A percentile compares a stretch with the other conserved stretches of the same genome.
phyloP scores from a whole-genome alignment of 92 coral and sea anemone species.

The Porites cylindrica region DNA sequence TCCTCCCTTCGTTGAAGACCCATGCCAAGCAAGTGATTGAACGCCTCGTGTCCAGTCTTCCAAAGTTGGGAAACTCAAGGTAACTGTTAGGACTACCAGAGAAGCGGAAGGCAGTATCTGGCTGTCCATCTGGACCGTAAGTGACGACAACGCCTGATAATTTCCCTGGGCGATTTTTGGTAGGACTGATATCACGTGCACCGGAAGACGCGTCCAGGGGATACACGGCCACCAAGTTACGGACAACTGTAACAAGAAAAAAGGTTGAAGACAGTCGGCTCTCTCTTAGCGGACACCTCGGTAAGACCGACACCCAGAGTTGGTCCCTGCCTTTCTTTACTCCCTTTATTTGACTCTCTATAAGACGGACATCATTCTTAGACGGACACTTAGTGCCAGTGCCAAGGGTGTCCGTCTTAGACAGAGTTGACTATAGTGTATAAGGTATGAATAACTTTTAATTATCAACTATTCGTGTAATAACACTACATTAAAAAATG shows the following conservation, averaged over 20 bases:
- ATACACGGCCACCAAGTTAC: conserved; percentile 68
- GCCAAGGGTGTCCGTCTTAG: too few relatives aligned
- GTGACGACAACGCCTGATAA: conserved; percentile 55
- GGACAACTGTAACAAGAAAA: conserved; percentile 17
- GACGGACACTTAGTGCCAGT: too few relatives aligned
- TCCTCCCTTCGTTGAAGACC: conserved; percentile 68
- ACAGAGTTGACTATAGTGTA: too few relatives aligned
- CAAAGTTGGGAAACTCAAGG: conserved; percentile 80
- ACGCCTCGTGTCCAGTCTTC: conserved; percentile 83
- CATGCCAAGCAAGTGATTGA: conserved; percentile 80
- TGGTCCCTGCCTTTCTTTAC: too few relatives aligned
- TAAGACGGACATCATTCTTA: too few relatives aligned
- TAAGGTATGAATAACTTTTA: too few relatives aligned
- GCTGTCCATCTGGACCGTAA: conserved; percentile 84
- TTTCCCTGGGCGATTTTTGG: conserved; percentile 70
- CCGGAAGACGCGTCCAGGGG: conserved; percentile 70
- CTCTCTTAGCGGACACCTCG: too few relatives aligned
- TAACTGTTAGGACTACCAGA: conserved; percentile 71
- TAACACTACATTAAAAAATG: too few relatives aligned
- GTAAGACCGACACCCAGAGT: too few relatives aligned
- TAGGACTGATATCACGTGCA: conserved; percentile 77
- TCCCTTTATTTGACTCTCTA: too few relatives aligned
- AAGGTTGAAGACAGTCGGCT: too few relatives aligned
- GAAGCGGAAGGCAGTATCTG: conserved; percentile 72
- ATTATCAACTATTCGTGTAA: too few relatives aligned